A percentile compares a stretch with the other conserved stretches of the same genome.
These are phyloP conservation scores for Solea senegalensis DNA, from an alignment of 2,113 vertebrate genomes.

Conservation along the genomic window DNA sequence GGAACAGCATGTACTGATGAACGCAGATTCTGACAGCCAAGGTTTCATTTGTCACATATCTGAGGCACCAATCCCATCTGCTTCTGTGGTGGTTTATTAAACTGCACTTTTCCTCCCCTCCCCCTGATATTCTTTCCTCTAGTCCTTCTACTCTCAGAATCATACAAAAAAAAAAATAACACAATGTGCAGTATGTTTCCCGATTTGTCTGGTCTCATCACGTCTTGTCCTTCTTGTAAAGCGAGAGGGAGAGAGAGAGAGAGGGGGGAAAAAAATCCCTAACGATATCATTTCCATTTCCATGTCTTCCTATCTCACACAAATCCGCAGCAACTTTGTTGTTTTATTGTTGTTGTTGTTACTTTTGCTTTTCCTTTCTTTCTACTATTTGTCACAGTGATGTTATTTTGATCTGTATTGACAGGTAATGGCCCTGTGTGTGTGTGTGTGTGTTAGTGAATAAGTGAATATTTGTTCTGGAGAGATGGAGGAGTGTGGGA, in stretches of 20 bases:
- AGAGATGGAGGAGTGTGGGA: background rate
- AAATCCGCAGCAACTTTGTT: background rate
- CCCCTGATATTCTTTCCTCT: background rate
- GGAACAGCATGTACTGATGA: background rate
- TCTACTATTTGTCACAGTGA: background rate
- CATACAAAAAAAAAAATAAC: background rate
- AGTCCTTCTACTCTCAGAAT: constrained; percentile 4
- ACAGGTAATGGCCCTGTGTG: background rate
- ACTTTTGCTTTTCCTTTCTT: background rate
- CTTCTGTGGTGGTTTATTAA: too few relatives aligned
- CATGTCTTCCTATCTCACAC: background rate
- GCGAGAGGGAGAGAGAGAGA: background rate
- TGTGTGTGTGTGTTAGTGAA: background rate
- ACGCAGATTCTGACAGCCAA: background rate
- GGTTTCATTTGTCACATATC: background rate
- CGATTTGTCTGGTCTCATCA: constrained; percentile 6
- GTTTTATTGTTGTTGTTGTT: background rate
- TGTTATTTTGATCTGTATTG: constrained; percentile 1
- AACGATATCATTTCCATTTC: constrained; percentile 3
- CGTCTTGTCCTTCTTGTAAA: background rate
- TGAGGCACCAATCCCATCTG: background rate
- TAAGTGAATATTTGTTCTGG: background rate
- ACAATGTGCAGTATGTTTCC: background rate
- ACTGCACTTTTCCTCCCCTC: too few relatives aligned
- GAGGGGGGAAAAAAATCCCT: background rate